Percentiles rank a stretch among this genome's conserved stretches.
Evolutionary conservation across 2,797 vertebrate genomes (phyloP).

Genomic region (Pipistrellus kuhlii): DNA sequence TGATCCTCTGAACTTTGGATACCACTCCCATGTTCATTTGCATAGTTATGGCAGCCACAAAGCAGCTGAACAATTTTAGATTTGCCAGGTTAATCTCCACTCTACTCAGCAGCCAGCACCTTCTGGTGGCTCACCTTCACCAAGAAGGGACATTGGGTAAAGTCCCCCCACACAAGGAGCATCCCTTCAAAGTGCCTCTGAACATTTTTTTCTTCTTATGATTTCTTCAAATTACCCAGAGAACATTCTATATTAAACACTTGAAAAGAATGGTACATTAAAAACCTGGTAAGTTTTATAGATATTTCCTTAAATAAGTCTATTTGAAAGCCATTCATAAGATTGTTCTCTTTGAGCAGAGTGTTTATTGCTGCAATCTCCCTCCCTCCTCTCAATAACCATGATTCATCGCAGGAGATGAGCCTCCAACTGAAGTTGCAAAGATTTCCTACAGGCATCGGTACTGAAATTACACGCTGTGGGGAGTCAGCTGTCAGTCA

Average conservation of each 20-base stretch:
- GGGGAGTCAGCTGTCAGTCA: slow-evolving; percentile 61
- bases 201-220: slow-evolving; percentile 15
- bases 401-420: slow-evolving; percentile 52
- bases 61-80: not conserved
- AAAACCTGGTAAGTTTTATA: not conserved
- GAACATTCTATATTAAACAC: slow-evolving; percentile 50
- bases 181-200: slow-evolving; percentile 71
- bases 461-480: slow-evolving; percentile 59
- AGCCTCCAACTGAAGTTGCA: slow-evolving; percentile 58
- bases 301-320: slow-evolving; percentile 38
- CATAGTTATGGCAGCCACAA: not conserved
- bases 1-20: not conserved
- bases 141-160: slow-evolving; percentile 69
- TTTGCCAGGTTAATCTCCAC: not conserved
- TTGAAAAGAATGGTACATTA: slow-evolving; percentile 32
- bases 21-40: not conserved
- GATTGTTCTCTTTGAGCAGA: slow-evolving; percentile 35
- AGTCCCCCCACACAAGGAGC: slow-evolving; percentile 70
- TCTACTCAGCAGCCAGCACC: not conserved
- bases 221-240: slow-evolving; percentile 17
- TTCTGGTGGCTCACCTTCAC: slow-evolving; percentile 61
- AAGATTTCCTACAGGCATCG: slow-evolving; percentile 64
- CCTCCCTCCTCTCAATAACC: not conserved
- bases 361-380: slow-evolving; percentile 26
- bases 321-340: not conserved